A percentile compares a stretch with the other conserved stretches of the same genome.
These are phyloP conservation scores for Sycophila sp. DNA, from an alignment of 1,140 invertebrate genomes.

Conservation along the genomic window DNA sequence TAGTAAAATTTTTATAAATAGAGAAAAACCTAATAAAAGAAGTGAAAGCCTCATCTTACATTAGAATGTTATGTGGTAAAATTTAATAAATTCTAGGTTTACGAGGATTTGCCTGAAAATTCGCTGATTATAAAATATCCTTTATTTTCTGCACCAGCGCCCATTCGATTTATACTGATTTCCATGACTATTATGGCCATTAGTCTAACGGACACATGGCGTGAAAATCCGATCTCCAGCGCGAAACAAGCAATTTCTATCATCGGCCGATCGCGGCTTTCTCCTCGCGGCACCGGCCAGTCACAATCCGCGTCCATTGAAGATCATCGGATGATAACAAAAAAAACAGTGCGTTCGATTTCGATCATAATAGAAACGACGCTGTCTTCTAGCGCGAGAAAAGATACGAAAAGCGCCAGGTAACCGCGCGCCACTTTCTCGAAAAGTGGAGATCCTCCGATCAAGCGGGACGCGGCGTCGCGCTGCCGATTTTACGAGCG, in stretches of 20 bases:
- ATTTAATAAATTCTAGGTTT: not conserved
- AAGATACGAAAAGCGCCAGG: not conserved
- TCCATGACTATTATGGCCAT: conserved; percentile 19
- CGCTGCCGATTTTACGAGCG: conserved; percentile 2
- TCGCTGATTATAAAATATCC: not conserved
- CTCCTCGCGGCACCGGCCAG: not conserved
- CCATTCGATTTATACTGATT: conserved; percentile 1
- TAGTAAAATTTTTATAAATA: no score
- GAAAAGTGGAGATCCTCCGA: not conserved
- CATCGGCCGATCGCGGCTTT: not conserved
- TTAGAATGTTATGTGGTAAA: not conserved
- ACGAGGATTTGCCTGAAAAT: not conserved
- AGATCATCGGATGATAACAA: not conserved
- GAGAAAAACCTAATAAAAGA: no score
- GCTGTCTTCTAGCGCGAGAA: not conserved
- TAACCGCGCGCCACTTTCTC: not conserved
- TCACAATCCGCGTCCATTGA: not conserved
- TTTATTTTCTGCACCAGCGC: not conserved
- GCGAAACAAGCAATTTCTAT: conserved; percentile 4
- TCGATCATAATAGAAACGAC: not conserved
- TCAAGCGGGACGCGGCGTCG: not conserved
- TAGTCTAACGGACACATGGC: not conserved
- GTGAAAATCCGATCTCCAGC: conserved; percentile 3
- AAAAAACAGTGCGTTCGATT: not conserved
- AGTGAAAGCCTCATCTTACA: no score